A percentile compares a stretch with the other conserved stretches of the same genome.
These are phyloP conservation scores for Zygaena filipendulae DNA, from an alignment of 2,888 invertebrate genomes.

Conservation along the genomic window DNA sequence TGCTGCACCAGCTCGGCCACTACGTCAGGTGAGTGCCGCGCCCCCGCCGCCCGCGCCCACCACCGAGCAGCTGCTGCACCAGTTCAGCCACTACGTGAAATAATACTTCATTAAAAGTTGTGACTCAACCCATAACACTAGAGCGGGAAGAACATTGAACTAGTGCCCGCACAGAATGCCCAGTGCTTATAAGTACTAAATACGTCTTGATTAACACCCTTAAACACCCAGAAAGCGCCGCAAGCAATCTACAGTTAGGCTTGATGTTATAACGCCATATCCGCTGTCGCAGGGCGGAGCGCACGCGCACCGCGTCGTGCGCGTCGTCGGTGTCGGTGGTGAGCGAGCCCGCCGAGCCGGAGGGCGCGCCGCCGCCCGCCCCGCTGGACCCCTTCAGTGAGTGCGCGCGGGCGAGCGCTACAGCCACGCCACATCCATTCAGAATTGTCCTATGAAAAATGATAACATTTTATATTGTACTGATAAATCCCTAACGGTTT, in stretches of 20 bases:
- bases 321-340: constrained; percentile 59
- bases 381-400: constrained; percentile 57
- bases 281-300: constrained; percentile 38
- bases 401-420: constrained; percentile 21
- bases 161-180: no score
- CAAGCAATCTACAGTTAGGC: no score
- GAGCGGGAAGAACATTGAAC: no score
- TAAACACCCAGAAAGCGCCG: no score
- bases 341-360: constrained; percentile 49
- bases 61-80: constrained; percentile 71
- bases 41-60: constrained; percentile 70
- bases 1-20: constrained; percentile 72
- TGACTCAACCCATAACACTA: no score
- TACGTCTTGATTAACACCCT: no score
- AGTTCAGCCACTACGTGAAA: constrained; percentile 74
- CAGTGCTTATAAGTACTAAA: no score
- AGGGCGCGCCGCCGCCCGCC: constrained; percentile 26
- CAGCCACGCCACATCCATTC: neutral
- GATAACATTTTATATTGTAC: constrained; percentile 1
- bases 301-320: constrained; percentile 49
- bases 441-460: neutral
- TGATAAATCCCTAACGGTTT: neutral
- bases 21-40: constrained; percentile 65
- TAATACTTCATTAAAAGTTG: no score
- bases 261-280: no score